These are phyloP conservation scores for Sicus ferrugineus DNA, from an alignment of 2,888 invertebrate species.

Conservation along the genomic window DNA sequence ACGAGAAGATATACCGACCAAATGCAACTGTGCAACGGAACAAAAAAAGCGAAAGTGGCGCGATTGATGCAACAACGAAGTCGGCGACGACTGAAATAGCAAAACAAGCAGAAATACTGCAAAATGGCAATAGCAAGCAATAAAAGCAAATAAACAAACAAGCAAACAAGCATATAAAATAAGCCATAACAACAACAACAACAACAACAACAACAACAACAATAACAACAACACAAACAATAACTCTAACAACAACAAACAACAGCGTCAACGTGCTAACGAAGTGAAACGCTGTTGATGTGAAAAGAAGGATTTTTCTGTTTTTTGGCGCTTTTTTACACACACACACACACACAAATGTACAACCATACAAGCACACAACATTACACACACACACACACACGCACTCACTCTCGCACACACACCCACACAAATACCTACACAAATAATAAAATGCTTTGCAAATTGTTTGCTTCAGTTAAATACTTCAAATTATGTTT, in stretches of 20 bases:
- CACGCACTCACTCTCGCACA: neutral
- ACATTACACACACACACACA: slow-evolving; percentile 9
- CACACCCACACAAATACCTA: slow-evolving; percentile 15
- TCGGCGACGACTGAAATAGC: neutral
- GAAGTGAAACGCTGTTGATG: slow-evolving; percentile 23
- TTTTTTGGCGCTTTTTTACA: neutral
- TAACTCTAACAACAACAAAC: slow-evolving; percentile 17
- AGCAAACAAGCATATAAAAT: neutral
- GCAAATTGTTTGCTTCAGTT: slow-evolving; percentile 41
- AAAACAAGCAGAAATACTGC: neutral
- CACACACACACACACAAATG: neutral
- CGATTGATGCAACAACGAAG: neutral
- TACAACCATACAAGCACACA: neutral
- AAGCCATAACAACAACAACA: neutral
- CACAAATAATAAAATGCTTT: slow-evolving; percentile 40
- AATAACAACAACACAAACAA: slow-evolving; percentile 11
- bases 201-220: slow-evolving; percentile 18
- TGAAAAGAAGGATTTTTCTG: slow-evolving; percentile 2
- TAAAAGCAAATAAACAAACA: neutral
- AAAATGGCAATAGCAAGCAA: neutral
- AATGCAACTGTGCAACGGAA: neutral
- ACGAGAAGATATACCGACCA: neutral
- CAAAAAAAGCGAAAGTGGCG: too few relatives aligned
- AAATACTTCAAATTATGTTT: slow-evolving; percentile 39
- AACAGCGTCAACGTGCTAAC: slow-evolving; percentile 22